Conservation (phyloP, 2,113 vertebrate species). For the Oceanodroma tethys region DNA sequence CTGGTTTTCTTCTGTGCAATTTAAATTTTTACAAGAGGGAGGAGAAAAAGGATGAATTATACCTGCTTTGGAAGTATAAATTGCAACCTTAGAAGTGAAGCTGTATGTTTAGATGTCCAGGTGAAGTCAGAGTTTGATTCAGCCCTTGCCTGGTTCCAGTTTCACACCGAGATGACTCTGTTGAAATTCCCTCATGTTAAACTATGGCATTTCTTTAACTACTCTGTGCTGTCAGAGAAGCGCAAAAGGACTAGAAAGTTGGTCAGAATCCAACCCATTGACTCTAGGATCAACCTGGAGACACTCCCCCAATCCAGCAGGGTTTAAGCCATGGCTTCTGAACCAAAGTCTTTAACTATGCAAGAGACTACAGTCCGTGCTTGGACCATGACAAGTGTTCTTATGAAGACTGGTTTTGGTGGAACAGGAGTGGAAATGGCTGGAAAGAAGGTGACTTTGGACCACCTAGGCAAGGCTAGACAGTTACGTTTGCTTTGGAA, state of each 20-base stretch:
- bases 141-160: background rate
- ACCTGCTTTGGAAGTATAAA: background rate
- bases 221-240: background rate
- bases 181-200: background rate
- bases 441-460: background rate
- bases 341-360: background rate
- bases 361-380: background rate
- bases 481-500: background rate
- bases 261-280: background rate
- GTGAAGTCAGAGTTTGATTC: background rate
- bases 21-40: background rate
- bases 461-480: background rate
- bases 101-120: background rate
- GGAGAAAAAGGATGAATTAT: background rate
- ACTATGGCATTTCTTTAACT: rapidly evolving
- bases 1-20: background rate
- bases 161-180: background rate
- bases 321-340: background rate
- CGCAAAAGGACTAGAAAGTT: background rate
- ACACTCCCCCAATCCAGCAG: background rate
- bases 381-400: background rate
- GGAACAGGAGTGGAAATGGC: background rate
- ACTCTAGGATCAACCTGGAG: background rate
- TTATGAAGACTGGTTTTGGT: background rate
- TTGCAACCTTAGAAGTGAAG: background rate